A percentile compares a stretch with the other conserved stretches of the same genome.
Evolutionary conservation across 2,888 invertebrate species (phyloP).

Genomic region (Augiades crinisus): DNA sequence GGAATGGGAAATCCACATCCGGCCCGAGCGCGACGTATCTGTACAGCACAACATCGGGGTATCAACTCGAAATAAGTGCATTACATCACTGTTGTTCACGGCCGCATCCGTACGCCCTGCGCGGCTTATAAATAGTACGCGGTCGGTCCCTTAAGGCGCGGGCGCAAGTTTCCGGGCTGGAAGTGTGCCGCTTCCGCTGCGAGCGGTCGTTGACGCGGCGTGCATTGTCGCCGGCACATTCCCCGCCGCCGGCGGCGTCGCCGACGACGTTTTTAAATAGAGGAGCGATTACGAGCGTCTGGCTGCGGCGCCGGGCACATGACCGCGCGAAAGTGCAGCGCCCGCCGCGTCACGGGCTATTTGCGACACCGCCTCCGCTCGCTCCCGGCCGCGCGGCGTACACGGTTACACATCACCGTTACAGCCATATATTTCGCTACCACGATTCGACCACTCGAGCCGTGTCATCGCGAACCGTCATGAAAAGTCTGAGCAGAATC

Average conservation of each 20-base stretch:
- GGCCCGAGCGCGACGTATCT: background rate
- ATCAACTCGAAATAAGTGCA: conserved; percentile 50
- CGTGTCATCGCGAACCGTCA: background rate
- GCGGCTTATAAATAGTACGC: conserved; percentile 66
- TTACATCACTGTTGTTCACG: conserved; percentile 60
- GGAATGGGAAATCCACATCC: background rate
- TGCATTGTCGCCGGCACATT: conserved; percentile 73
- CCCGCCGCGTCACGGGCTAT: conserved; percentile 77
- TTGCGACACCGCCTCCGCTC: conserved; percentile 53
- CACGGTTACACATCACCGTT: conserved; percentile 1
- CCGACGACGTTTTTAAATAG: conserved; percentile 77
- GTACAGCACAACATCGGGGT: conserved; percentile 13
- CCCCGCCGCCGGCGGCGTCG: conserved; percentile 65
- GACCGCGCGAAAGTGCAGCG: conserved; percentile 79
- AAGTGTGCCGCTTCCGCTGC: conserved; percentile 79
- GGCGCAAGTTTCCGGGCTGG: conserved; percentile 78
- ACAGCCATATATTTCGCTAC: background rate
- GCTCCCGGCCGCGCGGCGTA: conserved; percentile 24
- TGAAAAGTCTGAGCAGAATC: too few species aligned
- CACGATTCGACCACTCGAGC: too few species aligned
- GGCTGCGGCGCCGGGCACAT: conserved; percentile 72
- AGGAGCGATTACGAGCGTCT: conserved; percentile 76
- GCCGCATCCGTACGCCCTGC: conserved; percentile 51
- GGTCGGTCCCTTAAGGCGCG: conserved; percentile 76
- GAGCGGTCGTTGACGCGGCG: conserved; percentile 77